A percentile compares a stretch with the other conserved stretches of the same genome.
These are phyloP conservation scores for Polypedilum vanderplanki DNA, from an alignment of 1,140 invertebrate genomes.

Conservation along the genomic window DNA sequence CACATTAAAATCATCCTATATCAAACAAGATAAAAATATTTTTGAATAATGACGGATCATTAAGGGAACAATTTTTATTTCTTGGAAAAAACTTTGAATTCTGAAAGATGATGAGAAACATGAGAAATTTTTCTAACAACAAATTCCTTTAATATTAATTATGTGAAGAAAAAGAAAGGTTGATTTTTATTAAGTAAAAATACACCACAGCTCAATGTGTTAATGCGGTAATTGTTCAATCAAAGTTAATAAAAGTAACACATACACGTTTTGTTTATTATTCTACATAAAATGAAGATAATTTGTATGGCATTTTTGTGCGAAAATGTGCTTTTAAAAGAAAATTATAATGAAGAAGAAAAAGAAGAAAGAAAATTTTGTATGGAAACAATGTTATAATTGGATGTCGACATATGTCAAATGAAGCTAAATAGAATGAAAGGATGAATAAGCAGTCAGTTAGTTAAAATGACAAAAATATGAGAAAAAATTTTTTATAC, in stretches of 20 bases:
- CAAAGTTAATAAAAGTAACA: slow-evolving; percentile 11
- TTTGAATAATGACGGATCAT: slow-evolving; percentile 4
- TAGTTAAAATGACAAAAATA: neutral
- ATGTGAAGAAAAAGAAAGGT: too few relatives aligned
- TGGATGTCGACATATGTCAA: neutral
- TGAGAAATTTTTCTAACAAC: too few relatives aligned
- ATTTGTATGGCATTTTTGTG: slow-evolving; percentile 9
- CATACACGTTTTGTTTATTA: slow-evolving; percentile 17
- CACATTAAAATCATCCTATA: neutral
- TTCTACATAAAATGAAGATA: neutral
- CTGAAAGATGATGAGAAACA: neutral
- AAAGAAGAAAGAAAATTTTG: too few relatives aligned
- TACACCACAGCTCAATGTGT: slow-evolving; percentile 2
- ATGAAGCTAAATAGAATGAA: neutral
- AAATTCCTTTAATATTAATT: too few relatives aligned
- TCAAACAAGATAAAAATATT: neutral
- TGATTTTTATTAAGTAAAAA: neutral
- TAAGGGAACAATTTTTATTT: slow-evolving; percentile 16
- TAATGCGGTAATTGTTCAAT: slow-evolving; percentile 18
- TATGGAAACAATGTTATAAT: too few relatives aligned
- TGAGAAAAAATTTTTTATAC: neutral
- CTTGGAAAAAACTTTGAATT: neutral
- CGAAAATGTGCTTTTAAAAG: slow-evolving; percentile 20
- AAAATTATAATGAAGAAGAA: too few relatives aligned
- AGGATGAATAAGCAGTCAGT: neutral